Base-by-base conservation (phyloP, 2,888 invertebrate species). In the Himalopsyche tibetana region DNA sequence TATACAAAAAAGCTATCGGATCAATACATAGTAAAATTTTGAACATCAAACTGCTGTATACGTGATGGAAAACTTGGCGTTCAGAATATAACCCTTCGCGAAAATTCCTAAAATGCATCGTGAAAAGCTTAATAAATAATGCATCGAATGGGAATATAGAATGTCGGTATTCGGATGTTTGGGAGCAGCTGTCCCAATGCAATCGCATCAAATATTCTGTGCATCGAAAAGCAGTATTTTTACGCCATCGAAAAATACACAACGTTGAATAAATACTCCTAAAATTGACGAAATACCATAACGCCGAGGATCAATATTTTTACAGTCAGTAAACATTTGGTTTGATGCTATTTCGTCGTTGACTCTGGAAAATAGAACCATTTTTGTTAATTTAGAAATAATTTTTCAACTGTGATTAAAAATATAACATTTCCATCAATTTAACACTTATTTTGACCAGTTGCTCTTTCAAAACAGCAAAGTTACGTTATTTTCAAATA, bases 181-280 rank as follows among this genome's bases (percentile, higher is more conserved):
- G 63, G 63, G 63, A 63, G 63, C 63, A 63, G 63, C 63, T 63
- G 63, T 63, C 63, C 63, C 63, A 11, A 63, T 63, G 63, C 63
- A 63, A 63, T 63, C 63, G 63, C 8, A 63, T 63, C 63, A 63
- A 63, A 63, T 63, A 63, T 63, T 63, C 63, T 63, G 51, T 51
- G 63, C 63, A 63, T 63, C 19, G 28, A 28, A 28, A 63, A 63
- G 63, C 63, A 28, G 63, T 19, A 63, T 63, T 63, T 63, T 63
- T 63, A 63, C 19, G 63, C 63, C 28, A 19, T 63, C 63, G 63
- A 63, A 63, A 63, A 63, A 28, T 63, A 63, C 63, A 63, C 19
- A 63, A 63, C 63, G 63, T 63, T 63, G 63, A 63, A 63, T 63
- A 19, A 63, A 63, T 63, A 63, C 19, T 56, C 6, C 56, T 28